Conservation (phyloP, 2,797 vertebrate genomes). For the Bovichtus variegatus region DNA sequence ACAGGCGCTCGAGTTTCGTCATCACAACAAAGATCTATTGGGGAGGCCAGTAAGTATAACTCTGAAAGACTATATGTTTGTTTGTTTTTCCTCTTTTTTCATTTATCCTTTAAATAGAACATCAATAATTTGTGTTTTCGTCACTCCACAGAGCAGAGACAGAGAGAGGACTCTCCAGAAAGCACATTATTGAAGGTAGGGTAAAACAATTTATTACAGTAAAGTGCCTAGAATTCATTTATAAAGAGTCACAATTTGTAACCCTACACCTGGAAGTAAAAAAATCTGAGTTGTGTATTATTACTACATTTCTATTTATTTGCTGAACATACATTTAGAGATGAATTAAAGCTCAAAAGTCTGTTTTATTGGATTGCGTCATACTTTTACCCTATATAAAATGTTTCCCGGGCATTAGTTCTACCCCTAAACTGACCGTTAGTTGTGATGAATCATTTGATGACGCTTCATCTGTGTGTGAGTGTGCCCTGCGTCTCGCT, state of each 20-base stretch:
- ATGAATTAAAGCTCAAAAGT: neutral
- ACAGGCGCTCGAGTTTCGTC: conserved; percentile 93
- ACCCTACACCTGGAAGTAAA: too few species aligned
- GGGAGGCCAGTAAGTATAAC: conserved; percentile 93
- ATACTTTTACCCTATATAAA: neutral
- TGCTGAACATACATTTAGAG: neutral
- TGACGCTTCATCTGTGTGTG: conserved; percentile 17
- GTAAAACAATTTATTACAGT: neutral
- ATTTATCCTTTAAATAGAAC: conserved; percentile 13
- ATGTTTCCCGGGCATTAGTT: conserved; percentile 8
- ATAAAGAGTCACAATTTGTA: neutral
- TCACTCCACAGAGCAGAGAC: conserved; percentile 89
- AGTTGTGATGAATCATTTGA: conserved; percentile 28
- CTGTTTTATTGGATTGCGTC: neutral
- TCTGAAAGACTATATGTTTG: neutral
- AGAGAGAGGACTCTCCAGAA: conserved; percentile 92
- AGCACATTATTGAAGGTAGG: conserved; percentile 95
- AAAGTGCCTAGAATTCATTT: neutral
- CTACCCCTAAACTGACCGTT: neutral
- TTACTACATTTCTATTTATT: neutral
- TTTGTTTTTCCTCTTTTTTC: neutral
- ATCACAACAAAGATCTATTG: conserved; percentile 95
- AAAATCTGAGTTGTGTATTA: neutral
- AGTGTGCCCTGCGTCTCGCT: neutral
- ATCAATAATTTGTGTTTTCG: conserved; percentile 39